Evolutionary conservation across 2,113 vertebrate species (phyloP).

Genomic region (Saguinus imperator): DNA sequence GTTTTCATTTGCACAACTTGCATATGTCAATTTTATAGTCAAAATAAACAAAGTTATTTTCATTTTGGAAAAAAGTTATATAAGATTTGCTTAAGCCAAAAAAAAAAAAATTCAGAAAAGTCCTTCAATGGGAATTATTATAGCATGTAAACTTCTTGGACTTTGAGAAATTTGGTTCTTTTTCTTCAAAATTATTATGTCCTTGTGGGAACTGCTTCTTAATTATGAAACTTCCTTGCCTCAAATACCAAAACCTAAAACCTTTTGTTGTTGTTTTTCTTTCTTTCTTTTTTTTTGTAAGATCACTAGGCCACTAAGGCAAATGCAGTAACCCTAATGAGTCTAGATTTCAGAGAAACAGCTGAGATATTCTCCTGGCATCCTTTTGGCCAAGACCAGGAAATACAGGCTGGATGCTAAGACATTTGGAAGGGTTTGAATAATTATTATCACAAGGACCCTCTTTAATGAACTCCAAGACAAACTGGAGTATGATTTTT

Average conservation of each 20-base stretch:
- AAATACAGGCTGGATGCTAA: not conserved
- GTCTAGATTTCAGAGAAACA: not conserved
- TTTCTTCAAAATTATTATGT: conserved; percentile 3
- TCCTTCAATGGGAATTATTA: not conserved
- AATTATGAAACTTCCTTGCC: not conserved
- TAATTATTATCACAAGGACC: not conserved
- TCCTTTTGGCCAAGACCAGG: not conserved
- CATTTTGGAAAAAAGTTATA: not conserved
- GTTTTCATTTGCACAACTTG: not conserved
- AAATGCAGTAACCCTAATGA: not conserved
- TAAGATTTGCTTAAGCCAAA: not conserved
- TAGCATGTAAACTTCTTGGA: not conserved
- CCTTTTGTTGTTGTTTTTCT: too few relatives aligned
- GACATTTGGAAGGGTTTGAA: not conserved
- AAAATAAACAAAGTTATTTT: conserved; percentile 18
- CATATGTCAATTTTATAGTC: not conserved
- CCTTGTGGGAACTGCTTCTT: not conserved
- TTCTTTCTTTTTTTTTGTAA: not conserved
- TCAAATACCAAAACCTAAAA: not conserved
- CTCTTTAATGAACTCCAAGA: not conserved
- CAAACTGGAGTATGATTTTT: not conserved
- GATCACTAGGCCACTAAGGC: not conserved
- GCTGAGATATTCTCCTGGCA: not conserved
- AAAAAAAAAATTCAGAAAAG: not conserved
- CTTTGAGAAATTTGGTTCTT: not conserved